These are phyloP conservation scores for Hyla sarda DNA, from an alignment of 2,113 vertebrate genomes.

Conservation along the genomic window DNA sequence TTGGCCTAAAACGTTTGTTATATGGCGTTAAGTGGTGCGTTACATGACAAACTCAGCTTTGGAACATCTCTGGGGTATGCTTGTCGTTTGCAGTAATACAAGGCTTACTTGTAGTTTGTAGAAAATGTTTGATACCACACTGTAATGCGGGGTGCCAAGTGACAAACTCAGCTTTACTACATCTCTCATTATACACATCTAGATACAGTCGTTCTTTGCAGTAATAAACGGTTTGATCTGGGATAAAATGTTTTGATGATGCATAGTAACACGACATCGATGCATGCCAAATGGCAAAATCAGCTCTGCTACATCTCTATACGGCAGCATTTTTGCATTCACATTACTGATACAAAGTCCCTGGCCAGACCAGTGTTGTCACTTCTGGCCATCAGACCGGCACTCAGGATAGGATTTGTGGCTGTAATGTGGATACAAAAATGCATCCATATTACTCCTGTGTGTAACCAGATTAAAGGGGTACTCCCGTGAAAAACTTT, in stretches of 20 bases:
- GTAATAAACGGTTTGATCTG: neutral
- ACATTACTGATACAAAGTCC: no score
- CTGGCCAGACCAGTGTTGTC: no score
- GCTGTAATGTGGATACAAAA: no score
- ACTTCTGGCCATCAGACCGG: no score
- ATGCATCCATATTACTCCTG: no score
- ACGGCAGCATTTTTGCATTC: no score
- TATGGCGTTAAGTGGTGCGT: neutral
- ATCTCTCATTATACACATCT: neutral
- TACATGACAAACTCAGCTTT: neutral
- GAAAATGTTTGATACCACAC: neutral
- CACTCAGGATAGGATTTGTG: no score
- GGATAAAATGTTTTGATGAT: no score
- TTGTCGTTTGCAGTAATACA: no score
- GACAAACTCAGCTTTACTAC: neutral
- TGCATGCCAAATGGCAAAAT: neutral
- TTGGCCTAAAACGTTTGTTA: neutral
- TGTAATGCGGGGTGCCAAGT: neutral
- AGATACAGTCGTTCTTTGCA: neutral
- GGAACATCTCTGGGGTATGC: no score
- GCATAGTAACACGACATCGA: neutral
- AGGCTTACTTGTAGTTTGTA: neutral
- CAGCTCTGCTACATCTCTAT: neutral
- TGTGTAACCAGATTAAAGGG: no score
- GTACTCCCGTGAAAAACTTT: no score